Conservation (phyloP, 2,113 vertebrate species). For the Sander lucioperca region DNA sequence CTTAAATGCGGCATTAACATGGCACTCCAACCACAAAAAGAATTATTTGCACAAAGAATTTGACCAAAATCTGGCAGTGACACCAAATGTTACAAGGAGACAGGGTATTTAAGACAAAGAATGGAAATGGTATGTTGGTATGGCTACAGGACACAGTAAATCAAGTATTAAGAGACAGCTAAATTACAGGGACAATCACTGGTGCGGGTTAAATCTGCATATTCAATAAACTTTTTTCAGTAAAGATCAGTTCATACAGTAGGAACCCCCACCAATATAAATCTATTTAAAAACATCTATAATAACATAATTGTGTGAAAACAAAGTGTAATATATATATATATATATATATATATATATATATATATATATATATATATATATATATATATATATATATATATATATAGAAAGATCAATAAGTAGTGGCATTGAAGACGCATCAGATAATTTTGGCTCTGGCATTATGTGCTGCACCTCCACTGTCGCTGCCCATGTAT, state of each 20-base stretch:
- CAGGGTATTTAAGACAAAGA: slow-evolving; percentile 31
- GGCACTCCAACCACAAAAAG: neutral
- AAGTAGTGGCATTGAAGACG: slow-evolving; percentile 50
- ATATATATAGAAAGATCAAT: slow-evolving; percentile 55
- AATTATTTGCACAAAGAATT: slow-evolving; percentile 15
- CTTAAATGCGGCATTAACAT: neutral
- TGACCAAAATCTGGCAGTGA: slow-evolving; percentile 36
- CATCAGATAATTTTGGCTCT: slow-evolving; percentile 67
- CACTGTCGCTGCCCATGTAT: slow-evolving; percentile 39
- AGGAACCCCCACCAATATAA: slow-evolving; percentile 71
- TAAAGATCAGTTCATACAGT: slow-evolving; percentile 60
- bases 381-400: slow-evolving; percentile 42
- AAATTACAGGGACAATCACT: slow-evolving; percentile 40
- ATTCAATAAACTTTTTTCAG: slow-evolving; percentile 60
- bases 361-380: slow-evolving; percentile 57
- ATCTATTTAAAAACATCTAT: slow-evolving; percentile 90
- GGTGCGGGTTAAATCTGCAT: slow-evolving; percentile 68
- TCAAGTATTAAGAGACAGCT: slow-evolving; percentile 64
- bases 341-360: slow-evolving; percentile 44
- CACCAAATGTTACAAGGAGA: slow-evolving; percentile 15
- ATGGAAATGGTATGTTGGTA: slow-evolving; percentile 28
- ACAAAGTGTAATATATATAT: slow-evolving; percentile 76
- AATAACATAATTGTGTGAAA: slow-evolving; percentile 88
- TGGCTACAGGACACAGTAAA: slow-evolving; percentile 67
- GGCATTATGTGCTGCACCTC: slow-evolving; percentile 39